Base-by-base conservation (phyloP, 2,797 vertebrate species). In the Huso huso region DNA sequence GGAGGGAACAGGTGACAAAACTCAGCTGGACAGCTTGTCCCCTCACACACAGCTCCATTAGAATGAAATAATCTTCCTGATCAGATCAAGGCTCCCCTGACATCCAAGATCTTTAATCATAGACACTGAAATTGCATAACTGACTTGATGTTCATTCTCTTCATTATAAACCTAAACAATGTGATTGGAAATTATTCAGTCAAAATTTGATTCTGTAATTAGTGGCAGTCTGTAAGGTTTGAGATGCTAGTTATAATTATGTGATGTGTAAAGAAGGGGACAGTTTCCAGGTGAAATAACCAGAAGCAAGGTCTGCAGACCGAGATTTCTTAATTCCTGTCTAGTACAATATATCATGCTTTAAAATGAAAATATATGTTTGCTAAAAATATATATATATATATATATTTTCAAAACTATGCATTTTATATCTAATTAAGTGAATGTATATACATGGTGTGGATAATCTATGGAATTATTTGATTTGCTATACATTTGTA, bases 151-250 rank as follows among this genome's bases (percentile, higher is more conserved):
- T 37, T 23, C 61, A 9, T 52, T 18, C 12, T 37, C 48, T 52
- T 62, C 66, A 62, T 62, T 61, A 52, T 6, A 49, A n/a, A 15
- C 50, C 51, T 12, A 10, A 60, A 62, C 51, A n/a, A 13, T 12
- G 58, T 48, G 15, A 67, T 61, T 60, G 49, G 66, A 67, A 67
- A 61, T 15, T 8, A 8, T 55, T 61, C 7, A 9, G 49, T 51
- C 66, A 52, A 57, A 61, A 62, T 67, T 57, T 62, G 37, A 67
- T 11, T 67, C 50, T 67, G 59, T 67, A 60, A 67, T 67, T 67
- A 67, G 61, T 62, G 58, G 51, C 49, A 23, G 49, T 48, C 59
- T 52, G 11, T 13, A n/a, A 6, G 49, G 48, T 67, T 51, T 53
- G 59, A 67, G 58, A 51, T 58, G 49, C 13, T 67, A 48, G 8